phyloP scores from a whole-genome alignment of 2,888 invertebrate genomes.

The Encarsia formosa region DNA sequence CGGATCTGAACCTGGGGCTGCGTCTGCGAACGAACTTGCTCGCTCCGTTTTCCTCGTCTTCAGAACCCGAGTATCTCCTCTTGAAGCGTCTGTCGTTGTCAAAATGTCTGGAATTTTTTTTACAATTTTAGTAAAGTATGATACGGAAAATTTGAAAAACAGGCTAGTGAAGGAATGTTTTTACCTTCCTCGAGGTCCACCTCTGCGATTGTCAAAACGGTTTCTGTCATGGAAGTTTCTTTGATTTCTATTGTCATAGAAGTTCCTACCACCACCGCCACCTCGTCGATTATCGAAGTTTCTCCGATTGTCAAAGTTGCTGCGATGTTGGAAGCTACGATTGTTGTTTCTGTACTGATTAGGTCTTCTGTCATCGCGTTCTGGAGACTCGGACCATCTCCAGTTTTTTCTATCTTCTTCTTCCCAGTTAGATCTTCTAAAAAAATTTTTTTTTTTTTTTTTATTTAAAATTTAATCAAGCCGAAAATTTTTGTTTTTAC shows the following conservation, averaged over 20 bases:
- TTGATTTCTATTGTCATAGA: slow-evolving; percentile 17
- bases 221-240: slow-evolving; percentile 19
- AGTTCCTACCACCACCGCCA: slow-evolving; percentile 16
- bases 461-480: too few species aligned
- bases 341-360: slow-evolving; percentile 16
- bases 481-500: too few species aligned
- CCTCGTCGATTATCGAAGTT: slow-evolving; percentile 20
- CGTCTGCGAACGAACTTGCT: slow-evolving; percentile 12
- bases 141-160: not conserved
- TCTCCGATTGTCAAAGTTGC: slow-evolving; percentile 21
- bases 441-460: too few species aligned
- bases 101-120: slow-evolving; percentile 15
- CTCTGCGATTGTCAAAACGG: slow-evolving; percentile 12
- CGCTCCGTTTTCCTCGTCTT: slow-evolving; percentile 14
- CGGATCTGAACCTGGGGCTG: slow-evolving; percentile 25
- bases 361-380: slow-evolving; percentile 44
- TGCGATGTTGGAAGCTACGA: slow-evolving; percentile 18
- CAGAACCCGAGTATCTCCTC: slow-evolving; percentile 20
- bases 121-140: not conserved
- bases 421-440: slow-evolving; percentile 40
- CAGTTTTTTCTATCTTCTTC: slow-evolving; percentile 52
- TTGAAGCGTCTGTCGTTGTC: slow-evolving; percentile 24
- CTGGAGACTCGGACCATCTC: slow-evolving; percentile 78
- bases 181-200: slow-evolving; percentile 21
- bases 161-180: not conserved